These are phyloP conservation scores for Megaustenia siamemsis DNA, from an alignment of 2,888 invertebrate species.

Conservation along the genomic window DNA sequence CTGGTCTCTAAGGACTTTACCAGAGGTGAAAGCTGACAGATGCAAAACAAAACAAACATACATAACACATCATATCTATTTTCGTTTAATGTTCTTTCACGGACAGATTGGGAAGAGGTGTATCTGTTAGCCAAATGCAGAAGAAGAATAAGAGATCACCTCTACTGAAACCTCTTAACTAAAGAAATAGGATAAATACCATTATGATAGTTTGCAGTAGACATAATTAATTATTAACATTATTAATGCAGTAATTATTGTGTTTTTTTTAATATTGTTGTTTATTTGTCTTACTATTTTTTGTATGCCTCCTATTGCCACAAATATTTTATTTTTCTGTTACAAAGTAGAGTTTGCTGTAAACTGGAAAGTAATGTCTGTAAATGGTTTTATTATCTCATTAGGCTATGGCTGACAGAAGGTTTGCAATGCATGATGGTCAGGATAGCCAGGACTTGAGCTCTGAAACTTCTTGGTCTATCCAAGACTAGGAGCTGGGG, in stretches of 20 bases:
- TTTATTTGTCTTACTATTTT: background rate
- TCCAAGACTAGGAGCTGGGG: constrained; percentile 55
- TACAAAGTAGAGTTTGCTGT: background rate
- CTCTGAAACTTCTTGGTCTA: constrained; percentile 58
- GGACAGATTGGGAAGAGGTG: too few species aligned
- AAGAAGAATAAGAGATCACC: too few species aligned
- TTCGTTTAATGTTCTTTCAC: too few species aligned
- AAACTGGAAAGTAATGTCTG: background rate
- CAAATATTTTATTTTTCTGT: background rate
- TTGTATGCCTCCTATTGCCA: background rate
- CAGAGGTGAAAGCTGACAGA: too few species aligned
- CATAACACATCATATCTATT: too few species aligned
- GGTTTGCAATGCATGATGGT: constrained; percentile 72
- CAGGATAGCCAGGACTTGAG: constrained; percentile 54
- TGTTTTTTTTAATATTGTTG: too few species aligned
- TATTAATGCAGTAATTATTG: background rate
- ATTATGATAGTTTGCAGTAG: too few species aligned
- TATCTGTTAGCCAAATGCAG: too few species aligned
- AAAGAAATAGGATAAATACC: too few species aligned
- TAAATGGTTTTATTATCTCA: background rate
- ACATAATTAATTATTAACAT: background rate
- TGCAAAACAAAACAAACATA: too few species aligned
- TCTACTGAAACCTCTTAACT: too few species aligned
- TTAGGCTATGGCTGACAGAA: constrained; percentile 68
- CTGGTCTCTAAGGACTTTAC: too few species aligned